Percentiles rank a stretch among this genome's conserved stretches.
phyloP scores from a whole-genome alignment of 1,140 invertebrate genomes.

The Leptoteleia sp. region DNA sequence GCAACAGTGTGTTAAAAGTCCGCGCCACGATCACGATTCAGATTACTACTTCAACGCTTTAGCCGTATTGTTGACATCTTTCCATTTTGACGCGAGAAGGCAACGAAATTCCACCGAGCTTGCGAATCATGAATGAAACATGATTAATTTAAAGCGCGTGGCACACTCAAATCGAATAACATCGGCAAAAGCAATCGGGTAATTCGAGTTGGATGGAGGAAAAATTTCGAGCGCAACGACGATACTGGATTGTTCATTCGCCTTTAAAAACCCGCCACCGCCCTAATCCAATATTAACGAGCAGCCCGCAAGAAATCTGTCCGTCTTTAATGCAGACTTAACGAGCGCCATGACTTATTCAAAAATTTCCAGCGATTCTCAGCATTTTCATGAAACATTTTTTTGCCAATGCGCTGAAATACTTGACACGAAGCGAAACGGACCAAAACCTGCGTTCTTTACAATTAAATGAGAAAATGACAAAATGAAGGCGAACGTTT shows the following conservation, averaged over 20 bases:
- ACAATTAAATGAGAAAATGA: background rate
- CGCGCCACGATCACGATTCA: too few relatives aligned
- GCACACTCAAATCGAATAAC: background rate
- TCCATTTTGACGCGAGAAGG: too few relatives aligned
- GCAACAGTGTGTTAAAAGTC: too few relatives aligned
- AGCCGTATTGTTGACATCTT: too few relatives aligned
- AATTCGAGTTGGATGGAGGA: too few relatives aligned
- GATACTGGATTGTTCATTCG: slow-evolving; percentile 19
- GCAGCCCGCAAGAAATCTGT: slow-evolving; percentile 36
- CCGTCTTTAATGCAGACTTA: slow-evolving; percentile 61
- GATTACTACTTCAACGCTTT: too few relatives aligned
- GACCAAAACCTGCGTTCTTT: too few relatives aligned
- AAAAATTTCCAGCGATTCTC: slow-evolving; percentile 56
- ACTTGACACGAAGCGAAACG: slow-evolving; percentile 14
- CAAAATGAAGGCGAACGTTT: background rate
- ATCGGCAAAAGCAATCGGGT: too few relatives aligned
- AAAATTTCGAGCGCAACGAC: too few relatives aligned
- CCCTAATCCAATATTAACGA: slow-evolving; percentile 55
- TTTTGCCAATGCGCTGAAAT: slow-evolving; percentile 31
- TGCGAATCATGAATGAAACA: background rate
- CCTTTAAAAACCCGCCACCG: slow-evolving; percentile 25
- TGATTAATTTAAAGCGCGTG: background rate
- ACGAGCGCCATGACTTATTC: slow-evolving; percentile 55
- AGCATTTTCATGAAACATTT: slow-evolving; percentile 51
- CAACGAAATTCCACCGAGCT: too few relatives aligned